Conservation (phyloP, 2,113 vertebrate species). For the Epinephelus cyanopodus region DNA sequence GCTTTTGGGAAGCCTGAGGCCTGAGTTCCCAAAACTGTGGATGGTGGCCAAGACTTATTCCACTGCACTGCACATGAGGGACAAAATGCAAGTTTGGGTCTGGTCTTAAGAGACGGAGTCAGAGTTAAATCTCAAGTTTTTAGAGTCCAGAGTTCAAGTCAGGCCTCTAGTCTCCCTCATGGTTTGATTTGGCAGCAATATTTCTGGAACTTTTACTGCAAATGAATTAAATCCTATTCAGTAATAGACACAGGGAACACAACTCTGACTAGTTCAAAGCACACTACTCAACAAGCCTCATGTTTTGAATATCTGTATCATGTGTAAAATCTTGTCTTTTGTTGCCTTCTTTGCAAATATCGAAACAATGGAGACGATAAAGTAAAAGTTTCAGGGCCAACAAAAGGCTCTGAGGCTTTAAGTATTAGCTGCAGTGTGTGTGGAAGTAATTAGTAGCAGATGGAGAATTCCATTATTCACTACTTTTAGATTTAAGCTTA, state of each 20-base stretch:
- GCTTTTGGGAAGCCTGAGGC: conserved; percentile 62
- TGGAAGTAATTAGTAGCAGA: conserved; percentile 1
- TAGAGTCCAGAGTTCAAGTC: conserved; percentile 7
- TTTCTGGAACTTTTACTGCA: background rate
- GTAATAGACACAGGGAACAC: background rate
- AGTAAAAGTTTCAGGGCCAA: too few relatives aligned
- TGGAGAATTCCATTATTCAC: background rate
- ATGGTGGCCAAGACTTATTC: conserved; percentile 26
- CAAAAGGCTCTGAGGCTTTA: background rate
- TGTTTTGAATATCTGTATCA: background rate
- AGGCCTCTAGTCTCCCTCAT: background rate
- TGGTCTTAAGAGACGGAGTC: background rate
- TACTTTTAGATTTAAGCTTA: background rate
- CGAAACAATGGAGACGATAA: background rate
- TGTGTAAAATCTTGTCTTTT: background rate
- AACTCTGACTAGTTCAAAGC: background rate
- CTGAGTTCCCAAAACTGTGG: conserved; percentile 48
- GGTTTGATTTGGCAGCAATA: background rate
- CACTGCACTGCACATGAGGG: conserved; percentile 1
- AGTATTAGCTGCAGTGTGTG: background rate
- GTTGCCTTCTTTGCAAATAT: background rate
- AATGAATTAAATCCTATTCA: background rate
- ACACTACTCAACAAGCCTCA: background rate
- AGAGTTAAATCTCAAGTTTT: conserved; percentile 7
- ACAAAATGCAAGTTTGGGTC: background rate